These are phyloP conservation scores for Aplodontia rufa DNA, from an alignment of 2,113 vertebrate species.

Conservation along the genomic window DNA sequence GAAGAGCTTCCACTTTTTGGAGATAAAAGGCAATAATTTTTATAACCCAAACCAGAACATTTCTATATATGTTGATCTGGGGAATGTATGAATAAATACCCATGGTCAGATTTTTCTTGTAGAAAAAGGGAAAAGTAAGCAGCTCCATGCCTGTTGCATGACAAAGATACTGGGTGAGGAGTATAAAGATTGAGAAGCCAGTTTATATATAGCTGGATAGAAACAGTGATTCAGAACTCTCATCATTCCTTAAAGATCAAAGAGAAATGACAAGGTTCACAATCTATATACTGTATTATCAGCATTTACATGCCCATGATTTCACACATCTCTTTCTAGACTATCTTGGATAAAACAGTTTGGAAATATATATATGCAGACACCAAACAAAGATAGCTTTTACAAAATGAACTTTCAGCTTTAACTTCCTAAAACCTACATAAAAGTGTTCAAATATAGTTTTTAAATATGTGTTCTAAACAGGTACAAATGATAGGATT, in stretches of 20 bases:
- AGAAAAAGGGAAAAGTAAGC: neutral
- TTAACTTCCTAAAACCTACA: constrained; percentile 9
- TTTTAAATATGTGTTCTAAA: constrained; percentile 43
- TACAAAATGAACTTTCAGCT: constrained; percentile 30
- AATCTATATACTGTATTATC: constrained; percentile 60
- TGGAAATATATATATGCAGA: constrained; percentile 12
- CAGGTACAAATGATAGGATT: neutral
- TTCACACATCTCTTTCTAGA: constrained; percentile 63
- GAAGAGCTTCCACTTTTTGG: constrained; percentile 1
- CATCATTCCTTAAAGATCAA: constrained; percentile 57
- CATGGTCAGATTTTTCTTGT: neutral
- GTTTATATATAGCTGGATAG: constrained; percentile 41
- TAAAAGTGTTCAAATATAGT: constrained; percentile 37
- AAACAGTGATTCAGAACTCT: constrained; percentile 71
- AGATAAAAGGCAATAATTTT: constrained; percentile 26
- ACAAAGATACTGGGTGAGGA: neutral
- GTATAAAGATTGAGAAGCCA: constrained; percentile 26
- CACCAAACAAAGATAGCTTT: constrained; percentile 24
- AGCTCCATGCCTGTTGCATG: neutral
- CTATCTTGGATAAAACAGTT: constrained; percentile 51
- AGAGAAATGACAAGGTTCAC: constrained; percentile 53
- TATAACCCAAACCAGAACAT: neutral
- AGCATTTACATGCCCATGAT: constrained; percentile 51
- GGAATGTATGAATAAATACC: neutral
- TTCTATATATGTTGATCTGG: neutral